A percentile compares a stretch with the other conserved stretches of the same genome.
Evolutionary conservation across 2,797 vertebrate species (phyloP).

Genomic region (Takifugu rubripes): DNA sequence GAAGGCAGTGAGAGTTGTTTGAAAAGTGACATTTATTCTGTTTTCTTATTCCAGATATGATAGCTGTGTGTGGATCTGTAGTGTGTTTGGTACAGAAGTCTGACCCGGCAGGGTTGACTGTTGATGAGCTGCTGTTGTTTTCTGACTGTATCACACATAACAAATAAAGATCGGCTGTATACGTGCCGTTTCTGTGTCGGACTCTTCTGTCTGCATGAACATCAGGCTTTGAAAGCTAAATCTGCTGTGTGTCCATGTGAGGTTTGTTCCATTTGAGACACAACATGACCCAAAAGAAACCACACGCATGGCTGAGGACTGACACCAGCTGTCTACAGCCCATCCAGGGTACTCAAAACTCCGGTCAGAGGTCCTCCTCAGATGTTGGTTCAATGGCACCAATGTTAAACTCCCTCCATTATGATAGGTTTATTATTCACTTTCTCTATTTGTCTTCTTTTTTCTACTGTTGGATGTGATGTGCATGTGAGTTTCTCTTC

Average conservation of each 20-base stretch:
- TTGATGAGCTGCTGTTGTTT: constrained; percentile 30
- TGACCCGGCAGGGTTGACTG: neutral
- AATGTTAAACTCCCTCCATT: too few species aligned
- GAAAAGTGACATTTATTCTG: neutral
- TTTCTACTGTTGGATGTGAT: too few species aligned
- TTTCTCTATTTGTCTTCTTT: too few species aligned
- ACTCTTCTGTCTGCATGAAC: neutral
- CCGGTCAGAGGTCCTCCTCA: too few species aligned
- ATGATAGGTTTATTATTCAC: too few species aligned
- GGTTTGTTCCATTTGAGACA: too few species aligned
- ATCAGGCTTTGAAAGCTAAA: too few species aligned
- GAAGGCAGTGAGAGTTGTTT: neutral
- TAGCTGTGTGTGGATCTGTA: neutral
- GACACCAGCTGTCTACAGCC: too few species aligned
- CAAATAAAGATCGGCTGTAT: constrained; percentile 33
- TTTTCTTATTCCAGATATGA: neutral
- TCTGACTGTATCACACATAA: constrained; percentile 39
- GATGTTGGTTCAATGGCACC: too few species aligned
- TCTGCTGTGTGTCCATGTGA: too few species aligned
- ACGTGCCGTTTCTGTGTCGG: constrained; percentile 12
- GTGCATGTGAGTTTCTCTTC: too few species aligned
- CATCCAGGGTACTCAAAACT: too few species aligned
- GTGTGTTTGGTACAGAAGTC: neutral
- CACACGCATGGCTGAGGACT: neutral
- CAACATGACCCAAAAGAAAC: neutral